Evolutionary conservation across 2,888 invertebrate species (phyloP), one percentile per base, ranked within the genome.

Genomic region (Cryptocephalus primarius): DNA sequence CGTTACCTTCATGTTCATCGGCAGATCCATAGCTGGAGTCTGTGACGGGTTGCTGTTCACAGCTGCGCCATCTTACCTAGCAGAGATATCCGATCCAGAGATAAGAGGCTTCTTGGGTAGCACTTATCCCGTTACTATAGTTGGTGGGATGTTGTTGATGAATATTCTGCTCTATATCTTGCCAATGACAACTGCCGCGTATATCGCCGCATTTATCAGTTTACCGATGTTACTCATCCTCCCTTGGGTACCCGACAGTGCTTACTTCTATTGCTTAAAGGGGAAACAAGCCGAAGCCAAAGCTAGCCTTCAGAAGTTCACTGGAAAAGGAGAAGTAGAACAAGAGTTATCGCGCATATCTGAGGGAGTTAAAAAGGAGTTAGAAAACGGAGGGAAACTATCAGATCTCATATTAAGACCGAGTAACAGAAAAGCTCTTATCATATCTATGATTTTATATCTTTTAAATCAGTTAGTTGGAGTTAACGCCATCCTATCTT

Each of bases 191-290:
- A 13, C 33, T 9, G 22, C 43, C 1, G 44, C 48, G 13, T 41
- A 44, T 11, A 44, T 52, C 9, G 43, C 45, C 0, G 34, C 45
- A 4, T 1, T 12, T 8, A 9, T 48, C 1, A 44, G 36, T 8
- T 14, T 48, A 8, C 22, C 46, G 1, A 44, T 45, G 40, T n/a
- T 50, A 11, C 4, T 45, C 1, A 47, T 48, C 1, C 10, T 79
- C 61, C 73, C 77, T n/a, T 75, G 79, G 50, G 73, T 86, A 48
- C 86, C 86, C 0, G 87, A 88, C 65, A 82, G 84, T 1, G 85
- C 87, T 0, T 73, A 79, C 4, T 79, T 78, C 62, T 66, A 81
- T 33, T 68, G 76, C 60, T 72, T 75, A 8, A 76, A 76, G 56
- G 75, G 75, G 4, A 74, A 76, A 55, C 65, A 64, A 36, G 64